phyloP scores from a whole-genome alignment of 2,797 vertebrate species.

The Syndactyla subalaris region DNA sequence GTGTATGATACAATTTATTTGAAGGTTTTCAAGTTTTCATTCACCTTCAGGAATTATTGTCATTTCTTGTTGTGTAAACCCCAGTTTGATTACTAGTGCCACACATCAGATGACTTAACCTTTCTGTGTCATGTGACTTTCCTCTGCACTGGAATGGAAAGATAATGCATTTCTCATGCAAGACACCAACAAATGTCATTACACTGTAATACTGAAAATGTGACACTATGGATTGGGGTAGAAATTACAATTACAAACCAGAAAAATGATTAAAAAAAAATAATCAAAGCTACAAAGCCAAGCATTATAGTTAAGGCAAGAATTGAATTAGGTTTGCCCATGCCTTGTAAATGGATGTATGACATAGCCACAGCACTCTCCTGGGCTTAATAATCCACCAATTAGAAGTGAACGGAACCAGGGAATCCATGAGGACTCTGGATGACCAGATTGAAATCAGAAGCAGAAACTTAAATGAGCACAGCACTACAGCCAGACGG shows the following conservation, averaged over 20 bases:
- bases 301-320: background rate
- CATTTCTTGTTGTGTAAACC: background rate
- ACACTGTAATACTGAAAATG: background rate
- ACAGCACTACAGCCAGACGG: background rate
- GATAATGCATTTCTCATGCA: background rate
- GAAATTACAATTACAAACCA: background rate
- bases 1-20: background rate
- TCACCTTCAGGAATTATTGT: background rate
- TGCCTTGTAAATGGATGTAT: background rate
- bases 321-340: background rate
- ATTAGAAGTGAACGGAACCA: background rate
- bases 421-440: background rate
- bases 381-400: background rate
- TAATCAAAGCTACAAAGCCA: background rate
- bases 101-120: background rate
- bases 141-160: constrained; percentile 5
- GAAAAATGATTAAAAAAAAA: background rate
- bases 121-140: background rate
- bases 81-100: background rate
- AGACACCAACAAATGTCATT: background rate
- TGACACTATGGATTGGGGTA: background rate
- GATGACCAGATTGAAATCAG: background rate
- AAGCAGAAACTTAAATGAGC: background rate
- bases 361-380: background rate
- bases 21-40: background rate